These are phyloP conservation scores for Cydia pomonella DNA, from an alignment of 1,140 invertebrate species.

Conservation along the genomic window DNA sequence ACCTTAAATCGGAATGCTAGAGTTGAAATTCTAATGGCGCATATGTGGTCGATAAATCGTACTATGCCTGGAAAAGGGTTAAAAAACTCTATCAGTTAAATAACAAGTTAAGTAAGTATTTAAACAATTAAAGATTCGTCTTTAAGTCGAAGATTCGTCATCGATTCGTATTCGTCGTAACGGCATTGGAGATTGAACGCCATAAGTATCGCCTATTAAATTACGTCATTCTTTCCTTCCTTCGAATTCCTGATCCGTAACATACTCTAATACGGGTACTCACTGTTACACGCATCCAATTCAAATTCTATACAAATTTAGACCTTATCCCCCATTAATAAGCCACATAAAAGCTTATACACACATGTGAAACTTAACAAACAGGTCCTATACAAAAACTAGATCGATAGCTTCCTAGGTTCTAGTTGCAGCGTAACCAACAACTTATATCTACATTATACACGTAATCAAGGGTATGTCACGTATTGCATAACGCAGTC, in stretches of 20 bases:
- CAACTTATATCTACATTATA: neutral
- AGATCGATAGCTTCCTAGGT: constrained; percentile 8
- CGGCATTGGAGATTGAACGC: no score
- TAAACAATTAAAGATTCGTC: no score
- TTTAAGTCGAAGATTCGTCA: no score
- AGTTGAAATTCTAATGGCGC: no score
- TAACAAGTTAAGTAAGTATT: no score
- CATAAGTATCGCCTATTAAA: neutral
- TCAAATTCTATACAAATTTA: neutral
- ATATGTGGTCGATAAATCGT: no score
- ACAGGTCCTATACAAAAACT: constrained; percentile 18
- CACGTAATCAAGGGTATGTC: constrained; percentile 12
- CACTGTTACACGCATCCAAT: neutral
- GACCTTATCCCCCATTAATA: neutral
- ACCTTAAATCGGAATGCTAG: no score
- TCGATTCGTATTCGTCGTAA: no score
- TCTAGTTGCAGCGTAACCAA: neutral
- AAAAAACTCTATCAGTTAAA: no score
- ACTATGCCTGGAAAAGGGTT: no score
- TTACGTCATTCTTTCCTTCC: neutral
- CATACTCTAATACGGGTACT: constrained; percentile 5
- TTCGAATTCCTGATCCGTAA: constrained; percentile 1
- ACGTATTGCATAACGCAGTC: constrained; percentile 22
- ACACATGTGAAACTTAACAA: neutral
- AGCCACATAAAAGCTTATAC: neutral